Evolutionary conservation across 2,888 invertebrate genomes (phyloP), one percentile per base, ranked within the genome.

Genomic region (Pheosia tremula): DNA sequence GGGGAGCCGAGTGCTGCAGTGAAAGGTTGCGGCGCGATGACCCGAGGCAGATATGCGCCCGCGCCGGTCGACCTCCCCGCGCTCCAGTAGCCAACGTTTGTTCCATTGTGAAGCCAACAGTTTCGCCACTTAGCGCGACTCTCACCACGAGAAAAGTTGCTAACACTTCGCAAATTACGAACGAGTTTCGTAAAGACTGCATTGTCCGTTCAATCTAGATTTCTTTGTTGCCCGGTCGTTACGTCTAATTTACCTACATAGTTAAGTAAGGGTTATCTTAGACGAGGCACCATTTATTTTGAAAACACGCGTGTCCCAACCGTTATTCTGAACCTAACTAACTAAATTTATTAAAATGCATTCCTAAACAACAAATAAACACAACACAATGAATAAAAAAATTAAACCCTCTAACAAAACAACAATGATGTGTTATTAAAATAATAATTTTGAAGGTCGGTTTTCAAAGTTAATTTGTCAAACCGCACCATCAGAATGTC

Each of bases 171-270:
- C 84, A 88, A 88, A 88, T 87, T 87, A 85, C 87, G 82, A 84
- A 84, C 84, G 76, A 83, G 87, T 89, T 90, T 90, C 87, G 88
- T 88, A 89, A 91, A 87, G 79, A 87, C 80, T 76, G 79, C 86
- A 90, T 91, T 91, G 92, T 90, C 86, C 86, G 86, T 80, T 74
- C 85, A 86, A 91, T 91, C 91, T 90, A 91, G 91, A 92, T 91
- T 83, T 81, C 84, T 82, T 85, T 84, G 84, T 84, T 82, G 78
- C 73, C 78, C 72, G 67, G 70, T 68, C 74, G 80, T 78, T 79
- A 72, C 77, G 78, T 81, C 82, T 82, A 72, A 82, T 82, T 79
- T 72, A 62, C 61, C 79, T 72, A 62, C 61, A 66, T 66, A 79
- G 72, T 77, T 74, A 70, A 58, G 74, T 74, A 70, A 58, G 74